A percentile compares a stretch with the other conserved stretches of the same genome.
phyloP scores from a whole-genome alignment of 1,140 invertebrate genomes.

The Zaprionus tsacasi region DNA sequence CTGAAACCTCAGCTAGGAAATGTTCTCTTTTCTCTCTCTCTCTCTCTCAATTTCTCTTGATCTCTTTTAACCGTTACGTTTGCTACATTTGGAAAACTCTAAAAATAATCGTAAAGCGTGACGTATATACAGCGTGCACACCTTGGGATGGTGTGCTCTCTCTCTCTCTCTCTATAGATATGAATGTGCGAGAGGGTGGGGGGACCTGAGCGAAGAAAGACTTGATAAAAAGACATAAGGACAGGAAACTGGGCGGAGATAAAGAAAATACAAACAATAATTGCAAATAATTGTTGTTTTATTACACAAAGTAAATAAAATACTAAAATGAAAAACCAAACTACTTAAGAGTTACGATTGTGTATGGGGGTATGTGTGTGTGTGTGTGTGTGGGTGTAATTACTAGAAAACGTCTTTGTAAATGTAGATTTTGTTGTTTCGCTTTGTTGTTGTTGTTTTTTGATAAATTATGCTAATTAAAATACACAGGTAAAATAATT shows the following conservation, averaged over 20 bases:
- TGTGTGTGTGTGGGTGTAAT: conserved; percentile 56
- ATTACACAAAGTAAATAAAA: conserved; percentile 75
- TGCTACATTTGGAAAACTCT: conserved; percentile 31
- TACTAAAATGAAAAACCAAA: conserved; percentile 77
- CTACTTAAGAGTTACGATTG: conserved; percentile 71
- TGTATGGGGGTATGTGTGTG: conserved; percentile 51
- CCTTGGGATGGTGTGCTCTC: no score
- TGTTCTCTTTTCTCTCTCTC: conserved; percentile 26
- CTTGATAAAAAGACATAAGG: conserved; percentile 12
- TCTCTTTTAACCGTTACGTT: neutral
- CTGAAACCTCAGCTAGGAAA: conserved; percentile 80
- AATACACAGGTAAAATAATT: conserved; percentile 82
- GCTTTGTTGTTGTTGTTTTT: conserved; percentile 31
- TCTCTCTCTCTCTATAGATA: conserved; percentile 35
- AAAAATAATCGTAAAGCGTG: conserved; percentile 67
- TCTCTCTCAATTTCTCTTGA: neutral
- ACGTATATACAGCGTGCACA: conserved; percentile 64
- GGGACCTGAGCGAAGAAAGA: conserved; percentile 51
- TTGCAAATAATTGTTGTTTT: conserved; percentile 72
- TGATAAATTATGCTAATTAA: conserved; percentile 79
- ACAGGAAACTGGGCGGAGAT: neutral
- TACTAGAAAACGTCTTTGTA: conserved; percentile 80
- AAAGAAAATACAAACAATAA: conserved; percentile 29
- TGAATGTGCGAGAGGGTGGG: neutral
- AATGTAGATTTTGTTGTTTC: conserved; percentile 72